Conservation (phyloP, 2,797 vertebrate species). For the Gila robusta region DNA sequence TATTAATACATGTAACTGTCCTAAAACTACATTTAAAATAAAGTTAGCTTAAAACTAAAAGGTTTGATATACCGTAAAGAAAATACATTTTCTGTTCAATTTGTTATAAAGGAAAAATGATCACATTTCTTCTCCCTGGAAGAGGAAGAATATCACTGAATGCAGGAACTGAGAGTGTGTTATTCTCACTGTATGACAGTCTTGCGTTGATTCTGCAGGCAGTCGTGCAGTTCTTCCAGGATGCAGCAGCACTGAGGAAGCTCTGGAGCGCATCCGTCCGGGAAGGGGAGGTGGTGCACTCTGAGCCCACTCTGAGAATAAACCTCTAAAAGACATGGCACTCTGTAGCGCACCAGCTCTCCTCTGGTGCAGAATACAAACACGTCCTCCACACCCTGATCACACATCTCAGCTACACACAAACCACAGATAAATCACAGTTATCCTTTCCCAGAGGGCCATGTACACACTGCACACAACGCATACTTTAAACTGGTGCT, state of each 20-base stretch:
- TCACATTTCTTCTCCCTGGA: not conserved
- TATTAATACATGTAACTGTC: not conserved
- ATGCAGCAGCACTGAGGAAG: slow-evolving; percentile 84
- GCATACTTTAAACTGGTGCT: not conserved
- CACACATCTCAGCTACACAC: slow-evolving; percentile 85
- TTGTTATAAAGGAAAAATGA: not conserved
- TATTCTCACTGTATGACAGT: slow-evolving; percentile 88
- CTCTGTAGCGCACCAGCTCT: slow-evolving; percentile 87
- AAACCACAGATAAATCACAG: slow-evolving; percentile 4
- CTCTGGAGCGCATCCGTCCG: slow-evolving; percentile 83
- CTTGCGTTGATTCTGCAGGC: slow-evolving; percentile 81
- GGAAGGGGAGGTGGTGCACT: slow-evolving; percentile 87
- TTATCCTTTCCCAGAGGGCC: not conserved
- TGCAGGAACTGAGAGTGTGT: slow-evolving; percentile 4
- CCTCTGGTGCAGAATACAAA: slow-evolving; percentile 92
- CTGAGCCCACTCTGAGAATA: slow-evolving; percentile 81
- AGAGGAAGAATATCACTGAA: not conserved
- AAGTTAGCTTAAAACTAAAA: too few species aligned
- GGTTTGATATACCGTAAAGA: too few species aligned
- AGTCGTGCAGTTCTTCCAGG: slow-evolving; percentile 82
- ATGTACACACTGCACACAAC: not conserved
- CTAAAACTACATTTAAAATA: not conserved
- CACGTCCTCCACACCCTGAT: slow-evolving; percentile 84
- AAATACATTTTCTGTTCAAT: not conserved
- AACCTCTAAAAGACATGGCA: slow-evolving; percentile 85